Evolutionary conservation across 1,140 invertebrate genomes (phyloP).

Genomic region (Drosophila pectinifera): DNA sequence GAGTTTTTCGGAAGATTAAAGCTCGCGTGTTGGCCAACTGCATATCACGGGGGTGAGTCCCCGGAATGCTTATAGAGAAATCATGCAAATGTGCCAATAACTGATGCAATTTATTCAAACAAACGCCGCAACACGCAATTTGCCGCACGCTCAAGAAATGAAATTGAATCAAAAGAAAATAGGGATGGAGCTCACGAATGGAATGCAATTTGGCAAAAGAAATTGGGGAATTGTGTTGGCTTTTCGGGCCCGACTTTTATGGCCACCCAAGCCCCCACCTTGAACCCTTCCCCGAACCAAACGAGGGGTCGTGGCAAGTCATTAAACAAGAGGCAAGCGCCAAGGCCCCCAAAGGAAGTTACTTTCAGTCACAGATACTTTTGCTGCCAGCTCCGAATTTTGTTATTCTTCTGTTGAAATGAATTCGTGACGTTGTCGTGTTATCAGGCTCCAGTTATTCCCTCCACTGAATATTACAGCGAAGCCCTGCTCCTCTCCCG

Average conservation of each 20-base stretch:
- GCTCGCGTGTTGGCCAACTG: conserved; percentile 66
- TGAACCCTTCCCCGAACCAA: conserved; percentile 18
- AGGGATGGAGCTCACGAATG: conserved; percentile 32
- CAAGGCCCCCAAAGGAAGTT: conserved; percentile 60
- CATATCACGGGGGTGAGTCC: conserved; percentile 12
- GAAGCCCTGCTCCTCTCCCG: conserved; percentile 11
- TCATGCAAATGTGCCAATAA: conserved; percentile 71
- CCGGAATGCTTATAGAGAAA: conserved; percentile 23
- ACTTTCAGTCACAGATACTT: conserved; percentile 46
- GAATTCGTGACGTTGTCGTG: conserved; percentile 75
- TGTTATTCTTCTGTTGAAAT: conserved; percentile 12
- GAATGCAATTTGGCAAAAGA: conserved; percentile 63
- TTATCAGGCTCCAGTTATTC: conserved; percentile 66
- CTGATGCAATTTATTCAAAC: conserved; percentile 62
- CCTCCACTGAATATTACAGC: conserved; percentile 35
- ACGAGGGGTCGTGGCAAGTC: conserved; percentile 50
- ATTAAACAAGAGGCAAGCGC: conserved; percentile 73
- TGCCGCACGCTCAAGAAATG: conserved; percentile 43
- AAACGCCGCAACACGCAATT: conserved; percentile 53
- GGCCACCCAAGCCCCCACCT: conserved; percentile 11
- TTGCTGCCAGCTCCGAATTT: conserved; percentile 24
- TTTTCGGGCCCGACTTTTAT: conserved; percentile 29
- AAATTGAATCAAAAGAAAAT: conserved; percentile 51
- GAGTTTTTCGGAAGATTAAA: conserved; percentile 5
- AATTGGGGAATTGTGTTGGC: conserved; percentile 25